Conservation (phyloP, 2,888 invertebrate species). For the Matsumyia berberina region DNA sequence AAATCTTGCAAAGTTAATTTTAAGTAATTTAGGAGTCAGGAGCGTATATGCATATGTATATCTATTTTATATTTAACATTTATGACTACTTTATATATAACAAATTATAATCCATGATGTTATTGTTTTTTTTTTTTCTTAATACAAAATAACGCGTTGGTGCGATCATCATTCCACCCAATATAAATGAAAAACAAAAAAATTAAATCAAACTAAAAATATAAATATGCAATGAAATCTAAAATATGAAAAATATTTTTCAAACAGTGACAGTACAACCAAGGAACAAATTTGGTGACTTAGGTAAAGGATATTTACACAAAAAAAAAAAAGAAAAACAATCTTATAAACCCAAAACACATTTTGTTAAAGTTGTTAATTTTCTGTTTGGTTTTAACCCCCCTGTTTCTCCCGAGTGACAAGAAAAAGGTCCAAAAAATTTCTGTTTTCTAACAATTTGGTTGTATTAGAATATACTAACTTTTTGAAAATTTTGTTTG, state of each 20-base stretch:
- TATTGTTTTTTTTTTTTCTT: conserved; percentile 68
- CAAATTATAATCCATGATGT: conserved; percentile 63
- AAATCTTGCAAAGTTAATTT: conserved; percentile 62
- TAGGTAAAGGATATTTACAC: conserved; percentile 86
- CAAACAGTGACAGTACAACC: conserved; percentile 88
- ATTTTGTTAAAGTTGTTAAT: conserved; percentile 55
- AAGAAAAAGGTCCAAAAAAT: conserved; percentile 45
- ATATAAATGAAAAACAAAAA: conserved; percentile 77
- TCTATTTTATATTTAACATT: conserved; percentile 6
- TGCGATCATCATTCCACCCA: conserved; percentile 66
- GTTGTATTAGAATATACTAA: conserved; percentile 53
- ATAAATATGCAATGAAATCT: conserved; percentile 63
- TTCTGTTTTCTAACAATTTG: conserved; percentile 46
- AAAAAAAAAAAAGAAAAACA: conserved; percentile 69
- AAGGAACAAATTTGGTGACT: conserved; percentile 89
- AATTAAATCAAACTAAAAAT: conserved; percentile 64
- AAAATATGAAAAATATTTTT: conserved; percentile 78
- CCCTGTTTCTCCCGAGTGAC: conserved; percentile 34
- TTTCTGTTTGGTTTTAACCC: conserved; percentile 61
- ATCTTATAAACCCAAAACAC: conserved; percentile 47
- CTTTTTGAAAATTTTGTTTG: conserved; percentile 43
- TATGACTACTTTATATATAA: conserved; percentile 53
- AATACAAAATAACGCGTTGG: conserved; percentile 69
- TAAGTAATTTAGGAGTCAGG: conserved; percentile 66
- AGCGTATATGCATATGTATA: conserved; percentile 19